Evolutionary conservation across 2,113 vertebrate species (phyloP).

Genomic region (Chaetura pelagica): DNA sequence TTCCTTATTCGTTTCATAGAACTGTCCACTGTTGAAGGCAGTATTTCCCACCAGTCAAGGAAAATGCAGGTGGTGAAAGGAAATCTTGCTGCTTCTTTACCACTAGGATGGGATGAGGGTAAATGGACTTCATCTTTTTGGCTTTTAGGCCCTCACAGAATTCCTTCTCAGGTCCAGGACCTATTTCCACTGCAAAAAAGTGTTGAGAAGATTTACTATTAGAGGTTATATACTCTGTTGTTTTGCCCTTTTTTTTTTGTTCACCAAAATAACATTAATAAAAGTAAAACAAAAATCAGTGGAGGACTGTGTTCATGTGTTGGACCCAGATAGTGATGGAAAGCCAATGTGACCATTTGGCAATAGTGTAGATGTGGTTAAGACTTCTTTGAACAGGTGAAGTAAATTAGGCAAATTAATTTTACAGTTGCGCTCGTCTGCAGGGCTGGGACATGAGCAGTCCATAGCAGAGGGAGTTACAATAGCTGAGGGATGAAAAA

Average conservation of each 20-base stretch:
- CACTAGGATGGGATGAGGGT: background rate
- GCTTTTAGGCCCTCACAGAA: background rate
- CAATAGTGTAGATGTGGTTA: background rate
- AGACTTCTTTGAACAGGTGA: background rate
- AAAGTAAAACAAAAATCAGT: background rate
- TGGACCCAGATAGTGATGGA: background rate
- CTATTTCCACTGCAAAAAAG: background rate
- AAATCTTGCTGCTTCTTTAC: background rate
- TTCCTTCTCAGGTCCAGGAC: background rate
- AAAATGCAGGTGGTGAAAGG: background rate
- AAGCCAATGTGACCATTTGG: background rate
- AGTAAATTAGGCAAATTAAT: background rate
- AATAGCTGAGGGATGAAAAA: background rate
- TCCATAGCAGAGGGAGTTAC: background rate
- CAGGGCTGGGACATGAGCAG: background rate
- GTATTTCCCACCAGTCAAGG: background rate
- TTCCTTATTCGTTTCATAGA: background rate
- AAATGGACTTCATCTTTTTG: background rate
- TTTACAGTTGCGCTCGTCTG: accelerated
- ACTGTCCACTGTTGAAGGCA: background rate
- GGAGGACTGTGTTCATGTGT: background rate
- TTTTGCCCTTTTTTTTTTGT: background rate
- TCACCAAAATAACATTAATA: accelerated
- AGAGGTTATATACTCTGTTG: background rate
- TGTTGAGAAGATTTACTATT: background rate